These are phyloP conservation scores for Xiphophorus birchmanni DNA, from an alignment of 2,797 vertebrate genomes.

Conservation along the genomic window DNA sequence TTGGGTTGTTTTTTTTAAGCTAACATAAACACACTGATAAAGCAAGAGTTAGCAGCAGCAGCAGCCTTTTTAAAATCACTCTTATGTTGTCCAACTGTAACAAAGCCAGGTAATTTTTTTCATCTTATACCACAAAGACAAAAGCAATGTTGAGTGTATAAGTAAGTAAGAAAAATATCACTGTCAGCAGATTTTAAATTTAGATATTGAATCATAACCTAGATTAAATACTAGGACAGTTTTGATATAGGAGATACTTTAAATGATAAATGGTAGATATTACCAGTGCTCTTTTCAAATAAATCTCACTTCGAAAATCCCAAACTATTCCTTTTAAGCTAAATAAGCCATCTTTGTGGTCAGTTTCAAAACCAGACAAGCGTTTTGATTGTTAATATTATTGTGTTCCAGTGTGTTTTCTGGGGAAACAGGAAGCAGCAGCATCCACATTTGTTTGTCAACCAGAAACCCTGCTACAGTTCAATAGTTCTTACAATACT, in stretches of 20 bases:
- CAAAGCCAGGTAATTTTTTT: neutral
- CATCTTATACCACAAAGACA: neutral
- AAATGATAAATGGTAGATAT: neutral
- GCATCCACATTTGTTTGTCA: constrained; percentile 50
- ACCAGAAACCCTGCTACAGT: constrained; percentile 14
- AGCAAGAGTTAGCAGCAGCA: neutral
- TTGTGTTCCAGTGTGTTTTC: constrained; percentile 18
- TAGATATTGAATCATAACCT: neutral
- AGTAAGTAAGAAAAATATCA: neutral
- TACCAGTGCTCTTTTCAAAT: neutral
- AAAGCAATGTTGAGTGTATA: neutral
- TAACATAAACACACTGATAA: neutral
- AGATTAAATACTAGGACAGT: neutral
- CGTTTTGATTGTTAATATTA: constrained; percentile 6
- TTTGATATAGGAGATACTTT: neutral
- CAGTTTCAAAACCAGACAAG: constrained; percentile 16
- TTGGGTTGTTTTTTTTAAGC: neutral
- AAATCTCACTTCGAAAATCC: neutral
- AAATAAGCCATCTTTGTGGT: constrained; percentile 8
- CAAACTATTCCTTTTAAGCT: constrained; percentile 1
- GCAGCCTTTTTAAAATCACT: neutral
- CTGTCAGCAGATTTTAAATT: neutral
- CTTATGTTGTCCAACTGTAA: neutral
- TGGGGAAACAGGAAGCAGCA: constrained; percentile 15
- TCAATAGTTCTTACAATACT: constrained; percentile 38